Conservation (phyloP, 2,797 vertebrate species). For the Cuniculus paca region DNA sequence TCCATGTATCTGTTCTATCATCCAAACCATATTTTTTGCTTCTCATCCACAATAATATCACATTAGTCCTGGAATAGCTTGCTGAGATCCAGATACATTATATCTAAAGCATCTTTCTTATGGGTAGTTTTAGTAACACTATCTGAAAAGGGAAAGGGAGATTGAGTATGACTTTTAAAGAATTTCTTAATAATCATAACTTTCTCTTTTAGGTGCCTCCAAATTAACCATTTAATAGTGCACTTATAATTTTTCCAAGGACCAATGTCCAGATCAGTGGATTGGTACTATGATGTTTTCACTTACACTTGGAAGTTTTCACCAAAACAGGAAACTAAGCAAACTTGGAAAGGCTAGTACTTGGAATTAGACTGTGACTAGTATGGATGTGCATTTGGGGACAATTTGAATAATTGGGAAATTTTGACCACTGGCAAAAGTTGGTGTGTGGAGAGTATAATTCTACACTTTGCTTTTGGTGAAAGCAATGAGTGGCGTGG, state of each 20-base stretch:
- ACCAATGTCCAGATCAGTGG: not conserved
- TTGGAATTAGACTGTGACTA: not conserved
- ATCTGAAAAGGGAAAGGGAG: not conserved
- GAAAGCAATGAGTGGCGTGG: not conserved
- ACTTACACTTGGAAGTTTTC: conserved; percentile 11
- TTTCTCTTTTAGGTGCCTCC: conserved; percentile 49
- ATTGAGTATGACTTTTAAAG: conserved; percentile 38
- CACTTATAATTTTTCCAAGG: not conserved
- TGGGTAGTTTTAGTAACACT: conserved; percentile 35
- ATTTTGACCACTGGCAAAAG: not conserved
- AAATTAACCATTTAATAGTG: conserved; percentile 46
- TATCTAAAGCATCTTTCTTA: conserved; percentile 32
- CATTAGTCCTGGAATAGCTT: not conserved
- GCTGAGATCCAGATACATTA: conserved; percentile 35
- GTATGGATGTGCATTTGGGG: not conserved
- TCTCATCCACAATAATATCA: conserved; percentile 44
- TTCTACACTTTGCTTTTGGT: not conserved
- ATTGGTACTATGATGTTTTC: not conserved
- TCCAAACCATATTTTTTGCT: conserved; percentile 28
- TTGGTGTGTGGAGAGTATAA: not conserved
- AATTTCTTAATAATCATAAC: conserved; percentile 42
- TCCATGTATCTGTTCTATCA: conserved; percentile 5
- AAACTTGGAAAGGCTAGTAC: not conserved
- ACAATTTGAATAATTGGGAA: conserved; percentile 2
- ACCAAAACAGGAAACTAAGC: not conserved